These are phyloP conservation scores for Sebastes vulpes DNA, from an alignment of 2,797 vertebrate species.

Conservation along the genomic window DNA sequence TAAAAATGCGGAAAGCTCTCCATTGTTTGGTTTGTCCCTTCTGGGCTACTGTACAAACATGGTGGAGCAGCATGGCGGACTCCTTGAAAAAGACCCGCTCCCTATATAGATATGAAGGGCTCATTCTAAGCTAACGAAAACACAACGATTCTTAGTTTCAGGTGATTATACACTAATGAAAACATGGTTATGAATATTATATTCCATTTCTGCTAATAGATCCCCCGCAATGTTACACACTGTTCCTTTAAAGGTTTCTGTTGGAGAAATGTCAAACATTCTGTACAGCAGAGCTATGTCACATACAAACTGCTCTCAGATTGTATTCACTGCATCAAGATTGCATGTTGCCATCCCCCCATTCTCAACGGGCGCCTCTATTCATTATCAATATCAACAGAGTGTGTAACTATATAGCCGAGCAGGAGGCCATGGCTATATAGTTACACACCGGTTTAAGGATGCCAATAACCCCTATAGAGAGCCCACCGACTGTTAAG, in stretches of 20 bases:
- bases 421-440: conserved; percentile 21
- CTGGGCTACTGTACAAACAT: too few species aligned
- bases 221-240: too few species aligned
- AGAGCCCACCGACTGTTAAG: conserved; percentile 52
- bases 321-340: conserved; percentile 1
- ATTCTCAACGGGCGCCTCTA: conserved; percentile 11
- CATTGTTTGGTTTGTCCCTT: too few species aligned
- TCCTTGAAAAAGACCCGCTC: too few species aligned
- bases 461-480: conserved; percentile 62
- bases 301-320: conserved; percentile 9
- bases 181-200: too few species aligned
- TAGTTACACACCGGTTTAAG: conserved; percentile 59
- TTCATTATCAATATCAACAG: conserved; percentile 62
- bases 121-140: too few species aligned
- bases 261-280: conserved; percentile 1
- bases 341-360: not conserved
- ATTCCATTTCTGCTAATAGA: too few species aligned
- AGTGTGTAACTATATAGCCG: conserved; percentile 26
- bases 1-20: too few species aligned
- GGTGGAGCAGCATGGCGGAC: too few species aligned
- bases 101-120: too few species aligned
- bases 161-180: too few species aligned
- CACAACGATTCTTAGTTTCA: too few species aligned
- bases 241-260: not conserved
- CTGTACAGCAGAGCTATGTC: not conserved